Base-by-base conservation (phyloP, 2,888 invertebrate genomes). In the Piscicola geometra region DNA sequence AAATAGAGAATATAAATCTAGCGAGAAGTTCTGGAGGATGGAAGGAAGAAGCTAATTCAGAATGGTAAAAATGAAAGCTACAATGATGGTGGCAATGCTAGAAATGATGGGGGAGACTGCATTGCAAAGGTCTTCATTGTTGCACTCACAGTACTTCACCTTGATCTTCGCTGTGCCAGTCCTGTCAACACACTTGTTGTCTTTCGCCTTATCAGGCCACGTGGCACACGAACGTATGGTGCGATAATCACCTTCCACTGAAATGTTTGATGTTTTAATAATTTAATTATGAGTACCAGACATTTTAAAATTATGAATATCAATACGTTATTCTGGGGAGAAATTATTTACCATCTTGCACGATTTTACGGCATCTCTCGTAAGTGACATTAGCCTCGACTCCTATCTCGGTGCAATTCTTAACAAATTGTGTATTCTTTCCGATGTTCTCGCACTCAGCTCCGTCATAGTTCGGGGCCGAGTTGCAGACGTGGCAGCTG, bases 141-240 rank as follows among this genome's bases (percentile, higher is more conserved):
- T 64, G 35, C 73, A 73, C 60, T 73, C 73, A 36, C 73, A 73
- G n/a, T 64, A 79, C 28, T 50, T 52, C 30, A 79, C 52, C 73
- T 78, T 78, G 77, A 79, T 78, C 60, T 68, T 67, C 18, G 71
- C 50, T 18, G 78, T 79, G 33, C 79, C 79, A 35, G 79, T 79
- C 36, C 79, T 75, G 35, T 79, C 78, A 3, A 78, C 74, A 71
- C 79, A 79, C 15, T 70, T 50, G 60, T 71, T 76, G 12, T 47
- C 64, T 47, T 76, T 73, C n/a, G 41, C 69, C 25, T 71, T 71
- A 41, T 76, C 75, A 3, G 74, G 74, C 56, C 64, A 75, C 1
- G 76, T 77, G 69, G 78, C 79, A 68, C 79, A 79, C 1, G 72
- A 50, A 5, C 79, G 69, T 18, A 78, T 66, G 35, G 75, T 68